These are phyloP conservation scores for Euphonia xanthogaster DNA, from an alignment of 2,797 vertebrate species.

Conservation along the genomic window DNA sequence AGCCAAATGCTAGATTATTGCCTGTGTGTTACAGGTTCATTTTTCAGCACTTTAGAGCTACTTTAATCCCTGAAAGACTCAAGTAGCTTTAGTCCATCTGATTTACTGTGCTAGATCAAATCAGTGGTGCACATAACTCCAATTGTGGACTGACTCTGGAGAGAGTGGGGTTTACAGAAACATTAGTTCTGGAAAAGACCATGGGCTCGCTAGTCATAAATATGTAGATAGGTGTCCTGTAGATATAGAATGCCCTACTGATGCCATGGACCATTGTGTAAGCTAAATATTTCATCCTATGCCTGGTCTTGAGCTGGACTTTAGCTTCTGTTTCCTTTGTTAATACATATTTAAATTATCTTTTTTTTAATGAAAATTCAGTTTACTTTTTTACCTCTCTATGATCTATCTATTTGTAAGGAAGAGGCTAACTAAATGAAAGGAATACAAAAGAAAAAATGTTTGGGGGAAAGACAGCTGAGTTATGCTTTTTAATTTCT, in stretches of 20 bases:
- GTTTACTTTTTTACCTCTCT: neutral
- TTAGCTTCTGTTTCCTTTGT: neutral
- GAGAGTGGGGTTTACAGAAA: neutral
- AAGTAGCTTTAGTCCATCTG: neutral
- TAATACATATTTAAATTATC: neutral
- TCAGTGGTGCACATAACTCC: neutral
- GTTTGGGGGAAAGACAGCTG: neutral
- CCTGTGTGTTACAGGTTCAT: neutral
- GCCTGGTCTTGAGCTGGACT: neutral
- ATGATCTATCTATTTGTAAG: neutral
- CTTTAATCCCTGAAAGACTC: neutral
- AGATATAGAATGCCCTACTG: neutral
- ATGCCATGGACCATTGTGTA: neutral
- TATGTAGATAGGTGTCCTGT: neutral
- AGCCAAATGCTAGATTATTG: neutral
- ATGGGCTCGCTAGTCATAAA: fast-evolving
- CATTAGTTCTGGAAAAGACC: neutral
- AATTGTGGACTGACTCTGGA: neutral
- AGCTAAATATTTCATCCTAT: neutral
- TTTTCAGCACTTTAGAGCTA: neutral
- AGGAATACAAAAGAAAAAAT: neutral
- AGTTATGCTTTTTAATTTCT: neutral
- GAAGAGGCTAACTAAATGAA: neutral
- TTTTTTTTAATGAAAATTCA: neutral
- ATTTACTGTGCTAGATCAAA: neutral